A percentile compares a stretch with the other conserved stretches of the same genome.
Conservation (phyloP, 1,140 invertebrate species). For the Drosophila setifemur region DNA sequence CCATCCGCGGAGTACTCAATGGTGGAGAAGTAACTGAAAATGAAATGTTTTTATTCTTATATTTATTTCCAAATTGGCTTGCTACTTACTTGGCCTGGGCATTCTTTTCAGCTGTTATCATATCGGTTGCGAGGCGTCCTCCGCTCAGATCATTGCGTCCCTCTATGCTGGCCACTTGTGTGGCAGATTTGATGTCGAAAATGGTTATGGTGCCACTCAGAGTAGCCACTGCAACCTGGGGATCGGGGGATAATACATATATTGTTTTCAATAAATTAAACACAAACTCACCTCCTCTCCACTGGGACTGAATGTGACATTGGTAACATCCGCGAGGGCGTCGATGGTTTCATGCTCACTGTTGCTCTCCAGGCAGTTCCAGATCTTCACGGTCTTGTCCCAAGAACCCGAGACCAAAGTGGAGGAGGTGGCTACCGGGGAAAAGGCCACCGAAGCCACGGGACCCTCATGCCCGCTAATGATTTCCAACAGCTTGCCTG, state of each 20-base stretch:
- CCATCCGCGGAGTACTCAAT: constrained; percentile 97
- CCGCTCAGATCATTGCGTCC: constrained; percentile 94
- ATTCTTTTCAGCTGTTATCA: constrained; percentile 93
- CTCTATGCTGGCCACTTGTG: constrained; percentile 91
- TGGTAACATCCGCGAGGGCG: constrained; percentile 91
- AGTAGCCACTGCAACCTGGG: constrained; percentile 93
- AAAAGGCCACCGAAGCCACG: constrained; percentile 92
- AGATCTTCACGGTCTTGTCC: constrained; percentile 96
- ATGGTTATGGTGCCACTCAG: constrained; percentile 94
- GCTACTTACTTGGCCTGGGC: constrained; percentile 91
- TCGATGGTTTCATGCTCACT: constrained; percentile 92
- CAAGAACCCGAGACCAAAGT: constrained; percentile 94
- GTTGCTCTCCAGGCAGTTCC: constrained; percentile 92
- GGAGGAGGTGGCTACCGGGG: constrained; percentile 87
- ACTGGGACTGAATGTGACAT: constrained; percentile 93
- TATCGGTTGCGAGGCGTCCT: constrained; percentile 91
- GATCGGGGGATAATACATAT: too few relatives aligned
- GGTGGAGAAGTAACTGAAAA: constrained; percentile 91
- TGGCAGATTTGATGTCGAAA: constrained; percentile 89
- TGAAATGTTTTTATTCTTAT: neutral
- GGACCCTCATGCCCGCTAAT: constrained; percentile 96
- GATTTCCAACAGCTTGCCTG: constrained; percentile 94
- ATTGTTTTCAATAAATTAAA: neutral
- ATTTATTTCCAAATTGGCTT: neutral
- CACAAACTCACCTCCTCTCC: constrained; percentile 87